Evolutionary conservation across 1,140 invertebrate genomes (phyloP).

Genomic region (Catajapyx aquilonaris): DNA sequence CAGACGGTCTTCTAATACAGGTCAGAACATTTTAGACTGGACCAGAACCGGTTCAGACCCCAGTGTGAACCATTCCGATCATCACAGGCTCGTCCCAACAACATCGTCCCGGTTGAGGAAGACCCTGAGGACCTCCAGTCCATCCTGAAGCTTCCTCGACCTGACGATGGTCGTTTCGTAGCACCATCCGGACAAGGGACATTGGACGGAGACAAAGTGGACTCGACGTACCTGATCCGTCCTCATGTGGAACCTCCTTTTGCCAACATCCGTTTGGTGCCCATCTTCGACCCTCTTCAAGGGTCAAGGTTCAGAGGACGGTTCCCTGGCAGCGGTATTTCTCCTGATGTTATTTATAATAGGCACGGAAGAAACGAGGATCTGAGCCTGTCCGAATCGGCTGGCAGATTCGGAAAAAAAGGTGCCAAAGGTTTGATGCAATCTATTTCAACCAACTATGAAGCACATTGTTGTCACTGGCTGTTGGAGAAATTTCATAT

Average conservation of each 20-base stretch:
- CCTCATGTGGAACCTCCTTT: background rate
- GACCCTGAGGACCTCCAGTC: background rate
- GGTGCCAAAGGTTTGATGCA: too few relatives aligned
- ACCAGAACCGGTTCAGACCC: background rate
- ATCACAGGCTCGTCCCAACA: background rate
- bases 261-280: background rate
- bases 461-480: too few relatives aligned
- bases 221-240: background rate
- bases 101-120: background rate
- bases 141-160: background rate
- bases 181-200: background rate
- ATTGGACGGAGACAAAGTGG: background rate
- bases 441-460: too few relatives aligned
- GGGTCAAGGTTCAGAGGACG: too few relatives aligned
- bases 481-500: too few relatives aligned
- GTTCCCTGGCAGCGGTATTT: too few relatives aligned
- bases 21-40: slow-evolving; percentile 9
- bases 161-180: background rate
- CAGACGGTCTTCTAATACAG: slow-evolving; percentile 33
- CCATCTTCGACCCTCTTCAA: background rate
- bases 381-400: too few relatives aligned
- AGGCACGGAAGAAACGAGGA: too few relatives aligned
- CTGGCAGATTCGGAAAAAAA: too few relatives aligned
- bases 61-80: too few relatives aligned
- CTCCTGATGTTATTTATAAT: too few relatives aligned